Conservation (phyloP, 2,888 invertebrate species). For the Bombylius major region DNA sequence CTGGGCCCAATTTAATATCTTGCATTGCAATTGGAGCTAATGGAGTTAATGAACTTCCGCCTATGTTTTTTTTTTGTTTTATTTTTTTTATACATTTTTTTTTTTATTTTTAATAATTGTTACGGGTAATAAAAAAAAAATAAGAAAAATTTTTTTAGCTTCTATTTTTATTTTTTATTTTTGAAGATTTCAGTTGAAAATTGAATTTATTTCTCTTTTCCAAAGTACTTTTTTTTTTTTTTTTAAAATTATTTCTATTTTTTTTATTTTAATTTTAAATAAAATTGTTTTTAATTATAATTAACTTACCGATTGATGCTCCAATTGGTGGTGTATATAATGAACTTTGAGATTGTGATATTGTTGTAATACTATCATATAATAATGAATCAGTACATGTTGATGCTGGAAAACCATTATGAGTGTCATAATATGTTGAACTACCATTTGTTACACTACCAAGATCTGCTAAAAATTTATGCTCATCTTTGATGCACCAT, state of each 20-base stretch:
- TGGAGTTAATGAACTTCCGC: slow-evolving; percentile 54
- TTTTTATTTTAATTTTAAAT: too few relatives aligned
- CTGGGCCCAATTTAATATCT: slow-evolving; percentile 57
- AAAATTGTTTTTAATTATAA: too few relatives aligned
- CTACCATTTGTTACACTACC: slow-evolving; percentile 45
- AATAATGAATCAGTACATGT: slow-evolving; percentile 43
- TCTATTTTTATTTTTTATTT: neutral
- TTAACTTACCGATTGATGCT: slow-evolving; percentile 49
- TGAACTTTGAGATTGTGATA: slow-evolving; percentile 57
- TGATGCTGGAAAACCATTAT: slow-evolving; percentile 27
- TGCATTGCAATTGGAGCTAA: slow-evolving; percentile 63
- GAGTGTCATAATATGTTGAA: slow-evolving; percentile 43
- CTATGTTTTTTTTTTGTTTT: slow-evolving; percentile 22
- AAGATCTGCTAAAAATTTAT: slow-evolving; percentile 72
- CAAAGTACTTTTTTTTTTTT: too few relatives aligned
- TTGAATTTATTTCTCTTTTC: too few relatives aligned
- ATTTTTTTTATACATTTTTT: slow-evolving; percentile 2
- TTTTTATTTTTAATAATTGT: neutral
- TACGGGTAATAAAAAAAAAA: neutral
- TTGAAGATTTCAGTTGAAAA: neutral
- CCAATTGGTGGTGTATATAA: slow-evolving; percentile 70
- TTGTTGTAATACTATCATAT: slow-evolving; percentile 58
- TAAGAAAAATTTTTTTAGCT: neutral
- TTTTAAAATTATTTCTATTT: too few relatives aligned
- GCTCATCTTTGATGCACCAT: slow-evolving; percentile 86